These are phyloP conservation scores for Kuschelorhynchus macadamiae DNA, from an alignment of 2,888 invertebrate species.

Conservation along the genomic window DNA sequence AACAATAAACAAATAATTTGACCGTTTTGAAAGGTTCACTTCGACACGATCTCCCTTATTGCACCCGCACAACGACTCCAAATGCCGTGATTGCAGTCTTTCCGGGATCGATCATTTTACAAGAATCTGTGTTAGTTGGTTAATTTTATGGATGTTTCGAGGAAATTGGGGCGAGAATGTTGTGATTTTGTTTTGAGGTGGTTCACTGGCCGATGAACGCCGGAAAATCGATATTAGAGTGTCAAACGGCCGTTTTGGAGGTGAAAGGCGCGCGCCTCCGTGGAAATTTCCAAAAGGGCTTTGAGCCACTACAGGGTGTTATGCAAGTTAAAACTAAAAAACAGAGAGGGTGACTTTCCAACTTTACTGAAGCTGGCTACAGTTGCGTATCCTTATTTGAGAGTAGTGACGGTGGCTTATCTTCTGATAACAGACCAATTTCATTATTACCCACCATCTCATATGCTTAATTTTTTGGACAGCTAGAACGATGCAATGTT, in stretches of 20 bases:
- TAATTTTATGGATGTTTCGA: slow-evolving; percentile 44
- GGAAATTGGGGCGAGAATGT: slow-evolving; percentile 60
- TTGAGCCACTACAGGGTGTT: not conserved
- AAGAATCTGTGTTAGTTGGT: slow-evolving; percentile 47
- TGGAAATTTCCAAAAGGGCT: slow-evolving; percentile 1
- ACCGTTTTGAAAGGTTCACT: slow-evolving; percentile 2
- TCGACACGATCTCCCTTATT: not conserved
- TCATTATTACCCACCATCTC: too few relatives aligned
- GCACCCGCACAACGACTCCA: too few relatives aligned
- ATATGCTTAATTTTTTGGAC: too few relatives aligned
- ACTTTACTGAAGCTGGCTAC: too few relatives aligned
- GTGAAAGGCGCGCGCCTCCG: slow-evolving; percentile 13
- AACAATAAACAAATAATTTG: not conserved
- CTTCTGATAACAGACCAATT: too few relatives aligned
- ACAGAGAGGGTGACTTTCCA: too few relatives aligned
- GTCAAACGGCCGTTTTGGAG: slow-evolving; percentile 20
- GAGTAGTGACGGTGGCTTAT: too few relatives aligned
- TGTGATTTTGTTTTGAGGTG: slow-evolving; percentile 56
- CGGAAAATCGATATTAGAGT: slow-evolving; percentile 52
- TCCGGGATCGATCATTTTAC: slow-evolving; percentile 51
- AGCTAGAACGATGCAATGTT: too few relatives aligned
- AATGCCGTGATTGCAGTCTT: not conserved
- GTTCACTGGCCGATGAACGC: slow-evolving; percentile 38
- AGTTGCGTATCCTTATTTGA: too few relatives aligned
- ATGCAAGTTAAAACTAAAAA: not conserved